Conservation (phyloP, 2,888 invertebrate genomes). For the Drosophila maculinotata region DNA sequence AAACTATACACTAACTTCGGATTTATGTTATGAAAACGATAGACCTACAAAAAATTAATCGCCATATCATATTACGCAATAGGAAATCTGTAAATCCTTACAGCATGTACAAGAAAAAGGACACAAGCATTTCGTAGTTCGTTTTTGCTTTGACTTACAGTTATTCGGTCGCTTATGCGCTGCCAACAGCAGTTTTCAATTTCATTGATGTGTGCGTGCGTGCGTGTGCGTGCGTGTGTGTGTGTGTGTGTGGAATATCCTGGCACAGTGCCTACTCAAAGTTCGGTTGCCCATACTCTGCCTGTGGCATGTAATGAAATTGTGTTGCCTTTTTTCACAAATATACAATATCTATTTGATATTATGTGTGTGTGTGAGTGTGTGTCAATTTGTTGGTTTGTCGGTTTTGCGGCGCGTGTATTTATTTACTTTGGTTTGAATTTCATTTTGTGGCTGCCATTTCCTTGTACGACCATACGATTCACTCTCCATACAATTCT, state of each 20-base stretch:
- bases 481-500: constrained; percentile 24
- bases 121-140: constrained; percentile 11
- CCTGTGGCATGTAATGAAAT: constrained; percentile 61
- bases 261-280: constrained; percentile 40
- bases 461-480: constrained; percentile 25
- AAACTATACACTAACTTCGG: too few relatives aligned
- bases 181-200: constrained; percentile 61
- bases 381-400: constrained; percentile 13
- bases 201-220: constrained; percentile 53
- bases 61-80: too few relatives aligned
- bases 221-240: constrained; percentile 3
- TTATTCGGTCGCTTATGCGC: constrained; percentile 17
- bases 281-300: constrained; percentile 23
- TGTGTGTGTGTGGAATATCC: constrained; percentile 19
- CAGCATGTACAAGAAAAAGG: not conserved
- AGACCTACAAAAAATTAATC: too few relatives aligned
- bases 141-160: not conserved
- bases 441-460: constrained; percentile 73
- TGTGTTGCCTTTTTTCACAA: constrained; percentile 57
- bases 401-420: constrained; percentile 43
- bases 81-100: not conserved
- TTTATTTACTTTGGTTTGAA: constrained; percentile 70
- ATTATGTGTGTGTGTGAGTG: constrained; percentile 20
- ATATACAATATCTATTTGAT: constrained; percentile 38
- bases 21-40: too few relatives aligned